Evolutionary conservation across 1,140 invertebrate genomes (phyloP).

Genomic region (Samia ricini): DNA sequence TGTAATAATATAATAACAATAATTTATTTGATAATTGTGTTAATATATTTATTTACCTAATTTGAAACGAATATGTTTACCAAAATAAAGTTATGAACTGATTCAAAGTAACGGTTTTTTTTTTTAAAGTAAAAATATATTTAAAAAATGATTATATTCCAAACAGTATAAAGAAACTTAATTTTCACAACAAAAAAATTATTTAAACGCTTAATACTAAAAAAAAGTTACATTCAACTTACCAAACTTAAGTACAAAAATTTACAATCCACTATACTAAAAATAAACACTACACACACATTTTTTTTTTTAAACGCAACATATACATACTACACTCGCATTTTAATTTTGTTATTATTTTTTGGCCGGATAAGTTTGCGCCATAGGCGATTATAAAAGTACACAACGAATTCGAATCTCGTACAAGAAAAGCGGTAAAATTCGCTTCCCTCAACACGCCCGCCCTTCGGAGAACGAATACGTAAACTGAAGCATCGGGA

Average conservation of each 20-base stretch:
- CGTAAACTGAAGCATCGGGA: slow-evolving; percentile 55
- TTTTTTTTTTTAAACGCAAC: too few relatives aligned
- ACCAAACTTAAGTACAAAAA: not conserved
- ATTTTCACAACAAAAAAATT: too few relatives aligned
- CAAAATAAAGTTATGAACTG: too few relatives aligned
- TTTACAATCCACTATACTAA: not conserved
- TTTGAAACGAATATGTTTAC: too few relatives aligned
- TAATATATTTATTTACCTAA: too few relatives aligned
- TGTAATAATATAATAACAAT: too few relatives aligned
- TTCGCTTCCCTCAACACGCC: slow-evolving; percentile 22
- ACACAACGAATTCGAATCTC: not conserved
- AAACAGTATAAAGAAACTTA: too few relatives aligned
- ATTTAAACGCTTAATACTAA: not conserved
- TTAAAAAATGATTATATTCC: too few relatives aligned
- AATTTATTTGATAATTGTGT: too few relatives aligned
- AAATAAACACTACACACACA: not conserved
- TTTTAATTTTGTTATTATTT: too few relatives aligned
- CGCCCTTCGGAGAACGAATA: slow-evolving; percentile 38
- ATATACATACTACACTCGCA: not conserved
- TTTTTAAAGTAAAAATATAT: too few relatives aligned
- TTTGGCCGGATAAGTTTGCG: not conserved
- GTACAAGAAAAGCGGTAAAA: not conserved
- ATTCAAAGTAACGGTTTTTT: too few relatives aligned
- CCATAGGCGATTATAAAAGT: not conserved
- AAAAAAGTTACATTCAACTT: not conserved